Base-by-base conservation (phyloP, 2,113 vertebrate genomes). In the Aphelocoma coerulescens region DNA sequence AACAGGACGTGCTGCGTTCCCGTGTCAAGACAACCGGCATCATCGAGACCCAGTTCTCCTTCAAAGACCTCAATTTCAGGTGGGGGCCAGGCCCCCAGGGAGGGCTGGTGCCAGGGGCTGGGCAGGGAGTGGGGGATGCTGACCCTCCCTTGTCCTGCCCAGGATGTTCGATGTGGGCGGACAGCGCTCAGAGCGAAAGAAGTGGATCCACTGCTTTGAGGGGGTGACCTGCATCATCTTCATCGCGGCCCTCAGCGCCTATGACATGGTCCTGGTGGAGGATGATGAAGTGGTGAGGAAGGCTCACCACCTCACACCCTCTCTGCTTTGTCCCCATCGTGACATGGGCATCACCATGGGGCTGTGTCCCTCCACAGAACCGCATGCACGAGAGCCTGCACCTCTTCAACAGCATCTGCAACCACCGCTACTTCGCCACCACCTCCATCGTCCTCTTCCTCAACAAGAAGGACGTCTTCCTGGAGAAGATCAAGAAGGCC, bases 391-490 rank as follows among this genome's bases (percentile, higher is more conserved):
- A 99, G 97, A 99, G 99, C 96, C 98, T 99, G 94, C 99, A 99
- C 97, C 98, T 99, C 97, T 99, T 99, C 98, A 99, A 99, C 96
- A 99, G 99, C 90, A 99, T 99, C 98, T 99, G 99, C 95, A 99
- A 99, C 97, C 99, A 99, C 84, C 99, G 99, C 75, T 99, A 99
- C 98, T 99, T 99, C 0, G 98, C 98, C 87, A 92, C 99, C 81
- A 99, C 99, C 71, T 99, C 99, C 91, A 99, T 99, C 2, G 99
- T 99, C 83, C 99, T 99, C 91, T 99, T 99, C 97, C 99, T 99
- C 93, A 99, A 99, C 98, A 99, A 99, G 98, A 99, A 99, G 93
- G 99, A 99, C 0, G 99, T 99, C 72, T 99, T 99, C 91, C 6
- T 96, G 16, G 99, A 99, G 97, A 99, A 99, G 97, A 99, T 99